Evolutionary conservation across 2,797 vertebrate genomes (phyloP).

Genomic region (Pachyuromys duprasi): DNA sequence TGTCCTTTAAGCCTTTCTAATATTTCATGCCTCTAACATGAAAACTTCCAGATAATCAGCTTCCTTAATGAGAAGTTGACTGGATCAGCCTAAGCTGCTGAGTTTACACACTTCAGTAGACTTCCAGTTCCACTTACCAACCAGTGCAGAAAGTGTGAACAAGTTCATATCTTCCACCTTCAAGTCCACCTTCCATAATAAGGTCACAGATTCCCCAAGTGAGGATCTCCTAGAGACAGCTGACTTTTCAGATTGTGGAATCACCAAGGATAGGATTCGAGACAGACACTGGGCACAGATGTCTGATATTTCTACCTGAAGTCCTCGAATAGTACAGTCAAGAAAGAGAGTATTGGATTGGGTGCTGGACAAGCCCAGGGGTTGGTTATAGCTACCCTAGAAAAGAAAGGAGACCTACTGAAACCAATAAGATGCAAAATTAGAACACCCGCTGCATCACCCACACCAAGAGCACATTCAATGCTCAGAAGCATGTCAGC

Average conservation of each 20-base stretch:
- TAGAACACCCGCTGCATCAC: neutral
- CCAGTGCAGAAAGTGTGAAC: constrained; percentile 94
- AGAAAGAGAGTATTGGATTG: constrained; percentile 91
- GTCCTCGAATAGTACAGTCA: constrained; percentile 93
- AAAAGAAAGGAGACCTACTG: constrained; percentile 25
- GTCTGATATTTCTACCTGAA: constrained; percentile 96
- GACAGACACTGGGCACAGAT: constrained; percentile 95
- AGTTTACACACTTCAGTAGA: neutral
- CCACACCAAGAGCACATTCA: neutral
- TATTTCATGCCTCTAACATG: constrained; percentile 12
- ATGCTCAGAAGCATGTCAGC: neutral
- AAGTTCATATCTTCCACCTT: constrained; percentile 95
- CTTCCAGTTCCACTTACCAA: constrained; percentile 89
- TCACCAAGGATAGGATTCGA: constrained; percentile 91
- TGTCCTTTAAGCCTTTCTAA: neutral
- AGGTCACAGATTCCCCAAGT: constrained; percentile 81
- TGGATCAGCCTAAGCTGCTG: constrained; percentile 10
- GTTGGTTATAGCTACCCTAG: constrained; percentile 95
- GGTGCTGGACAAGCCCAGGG: constrained; percentile 86
- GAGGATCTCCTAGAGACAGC: constrained; percentile 71
- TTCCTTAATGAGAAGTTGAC: constrained; percentile 47
- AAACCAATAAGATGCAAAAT: neutral
- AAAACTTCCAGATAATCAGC: constrained; percentile 35
- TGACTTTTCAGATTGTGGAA: neutral
- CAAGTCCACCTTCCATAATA: constrained; percentile 94